Base-by-base conservation (phyloP, 1,140 invertebrate genomes). In the Tenebrio molitor region DNA sequence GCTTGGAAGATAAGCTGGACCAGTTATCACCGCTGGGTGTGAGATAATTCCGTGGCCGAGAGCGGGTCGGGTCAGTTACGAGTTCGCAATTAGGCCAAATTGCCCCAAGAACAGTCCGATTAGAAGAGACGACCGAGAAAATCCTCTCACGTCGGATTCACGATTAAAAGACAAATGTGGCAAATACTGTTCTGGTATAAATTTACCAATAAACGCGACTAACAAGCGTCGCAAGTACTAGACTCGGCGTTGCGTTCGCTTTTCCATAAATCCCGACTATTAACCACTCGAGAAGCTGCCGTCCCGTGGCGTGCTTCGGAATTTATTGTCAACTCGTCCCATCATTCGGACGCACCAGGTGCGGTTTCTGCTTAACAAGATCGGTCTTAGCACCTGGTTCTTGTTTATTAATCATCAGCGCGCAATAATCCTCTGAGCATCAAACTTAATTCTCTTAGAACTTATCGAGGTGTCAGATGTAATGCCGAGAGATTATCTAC, bases 301-400 rank as follows among this genome's bases (percentile, higher is more conserved):
- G 29, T 42, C 16, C 33, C 25, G 36, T 42, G 36, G 42, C 64
- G 25, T 23, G 64, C 42, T 23, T 42, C 19, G 36, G 64, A 41
- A 66, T 66, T 66, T 66, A 66, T 66, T 66, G 64, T 66, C 64
- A 66, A 66, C 64, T 44, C 44, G 64, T 66, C 64, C 16, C 39
- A 66, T 44, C 64, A 29, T 66, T 66, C 23, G 42, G 19, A 66
- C 42, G 23, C 62, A 25, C 62, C 62, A 65, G 62, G 36, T 66
- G 64, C 64, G 42, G 64, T 66, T 33, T 50, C 21, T 29, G 23
- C 50, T 29, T 58, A 58, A 58, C 64, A 66, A 66, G 64, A 66
- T 44, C 64, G 14, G 36, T n/a, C 42, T 41, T 41, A 66, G 23
- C 64, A 66, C 64, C 64, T 66, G 64, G 64, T 21, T 17, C n/a